phyloP scores from a whole-genome alignment of 1,140 invertebrate genomes.

The Microvelia longipes region DNA sequence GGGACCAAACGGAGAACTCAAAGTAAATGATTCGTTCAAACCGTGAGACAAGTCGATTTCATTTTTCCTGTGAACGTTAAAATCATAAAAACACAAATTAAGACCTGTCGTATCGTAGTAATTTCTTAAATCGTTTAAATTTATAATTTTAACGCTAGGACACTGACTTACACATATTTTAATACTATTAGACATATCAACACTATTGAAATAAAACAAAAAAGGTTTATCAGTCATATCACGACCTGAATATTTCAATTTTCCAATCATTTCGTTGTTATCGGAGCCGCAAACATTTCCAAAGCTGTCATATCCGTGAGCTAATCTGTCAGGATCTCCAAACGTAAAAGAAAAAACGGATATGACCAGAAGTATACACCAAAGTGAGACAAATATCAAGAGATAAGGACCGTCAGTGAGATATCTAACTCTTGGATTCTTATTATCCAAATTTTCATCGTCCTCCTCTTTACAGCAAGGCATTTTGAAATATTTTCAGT shows the following conservation, averaged over 20 bases:
- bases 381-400: neutral
- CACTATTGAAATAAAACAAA: constrained; percentile 70
- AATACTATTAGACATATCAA: constrained; percentile 53
- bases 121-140: constrained; percentile 47
- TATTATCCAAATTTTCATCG: neutral
- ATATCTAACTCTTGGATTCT: neutral
- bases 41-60: constrained; percentile 9
- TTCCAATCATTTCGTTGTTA: constrained; percentile 54
- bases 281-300: constrained; percentile 86
- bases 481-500: too few species aligned
- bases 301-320: constrained; percentile 88
- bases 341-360: constrained; percentile 72
- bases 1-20: constrained; percentile 45
- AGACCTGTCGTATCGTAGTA: constrained; percentile 58
- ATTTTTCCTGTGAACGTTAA: constrained; percentile 33
- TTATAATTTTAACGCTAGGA: constrained; percentile 48
- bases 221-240: constrained; percentile 66
- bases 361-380: neutral
- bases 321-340: constrained; percentile 69
- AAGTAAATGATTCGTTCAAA: constrained; percentile 11
- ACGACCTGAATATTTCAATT: constrained; percentile 57
- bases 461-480: neutral
- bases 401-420: neutral
- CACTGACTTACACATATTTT: constrained; percentile 83
- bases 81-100: constrained; percentile 52